These are phyloP conservation scores for Eremophila alpestris DNA, from an alignment of 2,797 vertebrate genomes.

Conservation along the genomic window DNA sequence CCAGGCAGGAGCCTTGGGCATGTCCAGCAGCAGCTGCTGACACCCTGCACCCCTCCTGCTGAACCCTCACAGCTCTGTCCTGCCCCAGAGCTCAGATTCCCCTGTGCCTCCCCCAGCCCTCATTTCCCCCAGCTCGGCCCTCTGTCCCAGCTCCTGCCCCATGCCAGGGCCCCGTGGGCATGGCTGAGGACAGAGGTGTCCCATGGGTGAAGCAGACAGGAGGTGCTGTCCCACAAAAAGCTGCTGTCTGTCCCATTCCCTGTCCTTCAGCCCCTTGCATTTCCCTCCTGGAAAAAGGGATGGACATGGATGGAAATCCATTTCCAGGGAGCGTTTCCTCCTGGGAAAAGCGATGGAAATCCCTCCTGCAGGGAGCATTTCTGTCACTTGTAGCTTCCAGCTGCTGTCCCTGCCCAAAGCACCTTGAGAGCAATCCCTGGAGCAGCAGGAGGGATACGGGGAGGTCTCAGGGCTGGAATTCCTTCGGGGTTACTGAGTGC, in stretches of 20 bases:
- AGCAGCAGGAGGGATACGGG: not conserved
- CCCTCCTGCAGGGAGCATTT: not conserved
- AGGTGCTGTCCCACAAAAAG: too few relatives aligned
- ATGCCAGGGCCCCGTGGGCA: not conserved
- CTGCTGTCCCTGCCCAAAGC: not conserved
- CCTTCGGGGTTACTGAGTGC: not conserved
- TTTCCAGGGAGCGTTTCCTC: not conserved
- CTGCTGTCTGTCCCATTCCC: not conserved
- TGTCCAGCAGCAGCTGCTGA: not conserved
- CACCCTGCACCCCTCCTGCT: too few relatives aligned
- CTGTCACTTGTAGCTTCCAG: not conserved
- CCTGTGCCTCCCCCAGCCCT: not conserved
- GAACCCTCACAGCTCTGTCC: too few relatives aligned
- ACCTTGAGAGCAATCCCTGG: rapidly evolving
- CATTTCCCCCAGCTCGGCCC: not conserved
- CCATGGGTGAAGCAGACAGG: not conserved
- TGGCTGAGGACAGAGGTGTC: not conserved
- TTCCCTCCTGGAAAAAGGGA: too few relatives aligned
- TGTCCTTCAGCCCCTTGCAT: not conserved
- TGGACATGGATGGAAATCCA: not conserved
- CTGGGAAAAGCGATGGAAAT: not conserved
- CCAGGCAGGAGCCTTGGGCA: not conserved
- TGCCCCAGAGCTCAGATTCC: not conserved
- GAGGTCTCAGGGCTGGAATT: not conserved
- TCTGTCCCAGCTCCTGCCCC: too few relatives aligned